Percentiles rank a stretch among this genome's conserved stretches.
These are phyloP conservation scores for Ceriagrion tenellum DNA, from an alignment of 2,888 invertebrate species.

Conservation along the genomic window DNA sequence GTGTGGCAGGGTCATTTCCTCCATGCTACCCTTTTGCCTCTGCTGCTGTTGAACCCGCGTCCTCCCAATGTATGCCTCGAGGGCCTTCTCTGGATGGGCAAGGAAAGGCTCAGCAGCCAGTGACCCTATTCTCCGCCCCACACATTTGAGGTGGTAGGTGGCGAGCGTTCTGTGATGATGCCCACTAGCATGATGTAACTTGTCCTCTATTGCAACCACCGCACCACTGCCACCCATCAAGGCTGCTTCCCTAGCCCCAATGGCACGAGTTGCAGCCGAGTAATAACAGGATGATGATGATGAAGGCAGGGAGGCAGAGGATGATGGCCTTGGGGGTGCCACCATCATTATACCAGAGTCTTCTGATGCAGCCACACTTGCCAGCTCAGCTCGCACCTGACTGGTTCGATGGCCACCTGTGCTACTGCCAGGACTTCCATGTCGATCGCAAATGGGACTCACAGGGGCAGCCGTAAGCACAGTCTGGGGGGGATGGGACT, in stretches of 20 bases:
- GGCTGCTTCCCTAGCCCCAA: constrained; percentile 43
- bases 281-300: constrained; percentile 56
- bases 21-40: constrained; percentile 49
- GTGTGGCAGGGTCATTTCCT: constrained; percentile 50
- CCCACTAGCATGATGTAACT: constrained; percentile 31
- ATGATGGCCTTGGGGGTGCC: constrained; percentile 58
- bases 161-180: constrained; percentile 42
- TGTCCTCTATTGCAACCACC: constrained; percentile 31
- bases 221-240: constrained; percentile 45
- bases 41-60: constrained; percentile 54
- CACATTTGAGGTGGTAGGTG: constrained; percentile 40
- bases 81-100: constrained; percentile 41
- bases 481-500: constrained; percentile 44
- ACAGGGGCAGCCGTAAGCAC: constrained; percentile 14
- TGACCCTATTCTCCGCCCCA: constrained; percentile 38
- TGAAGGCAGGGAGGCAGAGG: constrained; percentile 64
- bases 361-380: constrained; percentile 67
- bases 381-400: constrained; percentile 55
- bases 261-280: constrained; percentile 41
- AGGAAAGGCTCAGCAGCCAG: constrained; percentile 33
- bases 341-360: constrained; percentile 68
- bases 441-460: constrained; percentile 55
- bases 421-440: constrained; percentile 57
- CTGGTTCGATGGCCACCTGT: constrained; percentile 53
- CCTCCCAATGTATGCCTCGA: constrained; percentile 46